phyloP scores from a whole-genome alignment of 2,113 vertebrate species.

The Albula goreensis region DNA sequence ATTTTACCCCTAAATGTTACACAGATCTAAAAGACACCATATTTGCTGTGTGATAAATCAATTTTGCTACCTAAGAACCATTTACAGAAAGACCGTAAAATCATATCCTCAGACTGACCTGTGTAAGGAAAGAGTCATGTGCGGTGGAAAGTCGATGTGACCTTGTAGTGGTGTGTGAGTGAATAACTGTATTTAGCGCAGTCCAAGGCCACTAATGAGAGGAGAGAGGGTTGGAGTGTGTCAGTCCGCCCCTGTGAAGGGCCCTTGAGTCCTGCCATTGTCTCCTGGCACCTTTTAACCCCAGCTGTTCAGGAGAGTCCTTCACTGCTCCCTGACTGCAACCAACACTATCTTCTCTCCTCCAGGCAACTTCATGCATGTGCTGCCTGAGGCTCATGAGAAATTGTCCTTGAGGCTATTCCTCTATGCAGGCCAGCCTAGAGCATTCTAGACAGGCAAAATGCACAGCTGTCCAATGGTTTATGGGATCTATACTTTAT shows the following conservation, averaged over 20 bases:
- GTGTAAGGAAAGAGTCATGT: background rate
- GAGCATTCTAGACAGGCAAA: background rate
- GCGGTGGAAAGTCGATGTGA: background rate
- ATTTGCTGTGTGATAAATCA: background rate
- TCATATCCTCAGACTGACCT: background rate
- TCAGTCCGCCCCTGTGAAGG: conserved; percentile 60
- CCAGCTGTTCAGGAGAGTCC: conserved; percentile 49
- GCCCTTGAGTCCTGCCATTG: conserved; percentile 64
- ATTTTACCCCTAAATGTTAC: background rate
- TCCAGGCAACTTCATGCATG: background rate
- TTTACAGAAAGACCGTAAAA: background rate
- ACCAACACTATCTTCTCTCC: background rate
- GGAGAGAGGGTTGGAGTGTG: conserved; percentile 62
- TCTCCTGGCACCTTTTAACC: conserved; percentile 75
- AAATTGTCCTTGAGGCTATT: background rate
- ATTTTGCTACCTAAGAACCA: background rate
- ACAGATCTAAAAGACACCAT: background rate
- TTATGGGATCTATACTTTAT: no score
- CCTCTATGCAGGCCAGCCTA: background rate
- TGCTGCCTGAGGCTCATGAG: no score
- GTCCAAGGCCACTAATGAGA: conserved; percentile 61
- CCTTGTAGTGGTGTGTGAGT: conserved; percentile 9
- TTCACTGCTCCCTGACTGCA: background rate
- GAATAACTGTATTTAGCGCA: conserved; percentile 57
- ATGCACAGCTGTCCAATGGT: background rate